Evolutionary conservation across 1,140 invertebrate species (phyloP).

Genomic region (Apis laboriosa): DNA sequence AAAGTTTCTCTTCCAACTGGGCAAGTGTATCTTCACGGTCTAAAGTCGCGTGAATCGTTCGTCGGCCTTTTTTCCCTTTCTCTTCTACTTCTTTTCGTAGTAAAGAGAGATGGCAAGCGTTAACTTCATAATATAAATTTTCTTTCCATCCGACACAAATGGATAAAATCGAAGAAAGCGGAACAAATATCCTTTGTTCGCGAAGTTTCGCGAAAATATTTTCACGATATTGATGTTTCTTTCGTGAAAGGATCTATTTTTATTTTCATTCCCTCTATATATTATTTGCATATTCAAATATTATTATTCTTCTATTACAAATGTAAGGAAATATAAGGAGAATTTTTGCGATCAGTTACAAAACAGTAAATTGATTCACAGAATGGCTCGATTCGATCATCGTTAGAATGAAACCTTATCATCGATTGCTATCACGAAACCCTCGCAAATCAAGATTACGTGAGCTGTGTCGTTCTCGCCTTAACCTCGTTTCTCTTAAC

Average conservation of each 20-base stretch:
- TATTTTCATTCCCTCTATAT: background rate
- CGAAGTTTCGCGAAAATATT: no score
- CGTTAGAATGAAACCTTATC: slow-evolving; percentile 14
- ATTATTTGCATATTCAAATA: background rate
- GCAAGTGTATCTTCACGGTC: slow-evolving; percentile 48
- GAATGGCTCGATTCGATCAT: background rate
- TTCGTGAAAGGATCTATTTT: background rate
- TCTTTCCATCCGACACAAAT: slow-evolving; percentile 21
- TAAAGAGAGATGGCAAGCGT: slow-evolving; percentile 28
- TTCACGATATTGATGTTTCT: background rate
- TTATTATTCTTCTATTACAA: background rate
- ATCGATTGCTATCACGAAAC: slow-evolving; percentile 42
- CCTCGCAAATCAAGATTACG: slow-evolving; percentile 41
- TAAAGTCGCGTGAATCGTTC: slow-evolving; percentile 55
- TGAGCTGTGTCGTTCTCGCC: slow-evolving; percentile 21
- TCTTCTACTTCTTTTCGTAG: background rate
- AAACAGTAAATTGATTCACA: slow-evolving; percentile 9
- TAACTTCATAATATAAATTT: slow-evolving; percentile 65
- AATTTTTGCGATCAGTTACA: background rate
- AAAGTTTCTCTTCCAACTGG: slow-evolving; percentile 49
- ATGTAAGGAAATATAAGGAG: no score
- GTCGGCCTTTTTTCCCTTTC: background rate
- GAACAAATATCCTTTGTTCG: background rate
- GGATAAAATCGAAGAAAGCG: background rate
- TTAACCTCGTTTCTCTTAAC: slow-evolving; percentile 26